Conservation (phyloP, 2,797 vertebrate species). For the Tapera naevia region DNA sequence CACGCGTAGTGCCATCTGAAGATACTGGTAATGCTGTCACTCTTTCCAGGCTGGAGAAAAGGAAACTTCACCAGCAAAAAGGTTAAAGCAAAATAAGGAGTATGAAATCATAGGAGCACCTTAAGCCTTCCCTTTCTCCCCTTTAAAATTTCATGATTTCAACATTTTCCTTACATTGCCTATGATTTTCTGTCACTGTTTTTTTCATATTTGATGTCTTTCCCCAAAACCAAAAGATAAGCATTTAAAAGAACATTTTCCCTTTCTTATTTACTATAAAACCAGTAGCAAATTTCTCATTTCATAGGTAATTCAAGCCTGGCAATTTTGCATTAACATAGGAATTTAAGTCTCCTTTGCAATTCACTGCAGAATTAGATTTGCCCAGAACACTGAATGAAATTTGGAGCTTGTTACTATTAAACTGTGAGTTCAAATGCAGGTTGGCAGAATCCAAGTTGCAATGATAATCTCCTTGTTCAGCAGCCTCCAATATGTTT, state of each 20-base stretch:
- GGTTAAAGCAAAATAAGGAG: neutral
- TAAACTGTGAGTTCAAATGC: neutral
- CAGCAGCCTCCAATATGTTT: neutral
- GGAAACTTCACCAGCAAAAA: neutral
- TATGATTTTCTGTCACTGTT: neutral
- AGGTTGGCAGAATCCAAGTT: neutral
- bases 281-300: neutral
- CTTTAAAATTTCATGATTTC: neutral
- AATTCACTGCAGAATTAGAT: neutral
- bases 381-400: neutral
- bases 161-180: neutral
- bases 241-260: conserved; percentile 17
- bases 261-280: neutral
- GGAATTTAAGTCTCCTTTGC: conserved; percentile 13
- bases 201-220: neutral
- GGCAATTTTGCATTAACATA: conserved; percentile 13
- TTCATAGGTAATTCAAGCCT: conserved; percentile 4
- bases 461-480: neutral
- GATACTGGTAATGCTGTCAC: neutral
- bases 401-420: neutral
- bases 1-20: neutral
- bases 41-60: neutral
- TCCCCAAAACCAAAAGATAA: neutral
- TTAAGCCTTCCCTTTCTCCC: neutral
- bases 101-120: neutral